phyloP scores from a whole-genome alignment of 2,113 vertebrate genomes.

The Ciconia maguari region DNA sequence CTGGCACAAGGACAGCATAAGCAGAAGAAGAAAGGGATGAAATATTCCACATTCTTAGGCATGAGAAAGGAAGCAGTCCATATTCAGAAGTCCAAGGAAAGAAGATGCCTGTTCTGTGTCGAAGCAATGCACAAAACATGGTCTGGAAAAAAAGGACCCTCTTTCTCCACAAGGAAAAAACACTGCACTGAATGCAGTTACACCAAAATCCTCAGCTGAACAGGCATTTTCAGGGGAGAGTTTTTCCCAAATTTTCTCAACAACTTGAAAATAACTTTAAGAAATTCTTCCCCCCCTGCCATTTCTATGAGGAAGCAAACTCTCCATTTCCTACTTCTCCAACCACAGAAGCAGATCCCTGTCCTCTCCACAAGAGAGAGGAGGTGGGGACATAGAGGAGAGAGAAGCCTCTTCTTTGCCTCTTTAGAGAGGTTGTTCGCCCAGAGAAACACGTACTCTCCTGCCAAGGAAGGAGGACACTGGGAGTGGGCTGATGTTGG shows the following conservation, averaged over 20 bases:
- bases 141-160: not conserved
- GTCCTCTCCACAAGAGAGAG: not conserved
- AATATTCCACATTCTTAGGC: not conserved
- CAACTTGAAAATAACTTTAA: not conserved
- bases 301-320: not conserved
- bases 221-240: not conserved
- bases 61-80: not conserved
- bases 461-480: not conserved
- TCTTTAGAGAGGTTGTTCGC: not conserved
- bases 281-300: accelerated
- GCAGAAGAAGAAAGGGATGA: not conserved
- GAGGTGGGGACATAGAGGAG: not conserved
- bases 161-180: not conserved
- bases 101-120: not conserved
- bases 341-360: not conserved
- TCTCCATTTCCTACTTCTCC: not conserved
- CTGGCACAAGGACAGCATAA: not conserved
- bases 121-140: not conserved
- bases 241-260: not conserved
- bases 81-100: not conserved
- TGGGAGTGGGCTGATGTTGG: not conserved
- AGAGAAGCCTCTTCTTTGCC: not conserved
- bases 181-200: not conserved
- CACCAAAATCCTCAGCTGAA: not conserved
- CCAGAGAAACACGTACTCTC: not conserved